Percentiles rank a stretch among this genome's conserved stretches.
Evolutionary conservation across 2,888 invertebrate species (phyloP).

Genomic region (Drosophila longiperda): DNA sequence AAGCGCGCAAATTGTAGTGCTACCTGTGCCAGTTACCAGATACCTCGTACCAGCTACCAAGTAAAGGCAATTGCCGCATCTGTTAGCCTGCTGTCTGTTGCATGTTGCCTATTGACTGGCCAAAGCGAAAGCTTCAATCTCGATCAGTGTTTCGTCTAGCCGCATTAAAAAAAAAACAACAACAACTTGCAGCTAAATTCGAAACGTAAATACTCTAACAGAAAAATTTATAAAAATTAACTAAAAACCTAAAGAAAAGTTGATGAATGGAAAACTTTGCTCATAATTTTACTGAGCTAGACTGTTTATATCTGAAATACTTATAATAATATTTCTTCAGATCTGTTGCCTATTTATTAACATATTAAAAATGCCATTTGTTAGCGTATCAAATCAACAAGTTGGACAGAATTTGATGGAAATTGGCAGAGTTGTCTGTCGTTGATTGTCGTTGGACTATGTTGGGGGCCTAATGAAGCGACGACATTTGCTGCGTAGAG

Average conservation of each 20-base stretch:
- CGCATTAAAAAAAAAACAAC: constrained; percentile 37
- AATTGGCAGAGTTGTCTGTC: constrained; percentile 75
- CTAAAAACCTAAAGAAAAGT: not conserved
- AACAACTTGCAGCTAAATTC: not conserved
- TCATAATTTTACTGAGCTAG: not conserved
- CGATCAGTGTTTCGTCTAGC: constrained; percentile 66
- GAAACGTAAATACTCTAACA: constrained; percentile 27
- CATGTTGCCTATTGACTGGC: constrained; percentile 8
- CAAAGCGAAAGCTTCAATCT: constrained; percentile 72
- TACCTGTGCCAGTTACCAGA: constrained; percentile 51
- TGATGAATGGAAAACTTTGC: not conserved
- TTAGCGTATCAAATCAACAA: constrained; percentile 33
- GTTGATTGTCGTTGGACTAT: constrained; percentile 47
- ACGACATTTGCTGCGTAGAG: constrained; percentile 53
- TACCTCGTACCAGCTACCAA: constrained; percentile 4
- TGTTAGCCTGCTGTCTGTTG: constrained; percentile 7
- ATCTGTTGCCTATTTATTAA: not conserved
- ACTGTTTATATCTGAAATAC: not conserved
- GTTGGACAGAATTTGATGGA: constrained; percentile 70
- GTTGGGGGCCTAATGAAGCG: constrained; percentile 73
- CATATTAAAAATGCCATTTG: not conserved
- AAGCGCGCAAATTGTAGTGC: constrained; percentile 81
- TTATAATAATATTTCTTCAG: too few relatives aligned
- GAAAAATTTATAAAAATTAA: not conserved
- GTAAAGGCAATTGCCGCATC: constrained; percentile 21